These are phyloP conservation scores for Pollicipes pollicipes DNA, from an alignment of 1,140 invertebrate species.

Conservation along the genomic window DNA sequence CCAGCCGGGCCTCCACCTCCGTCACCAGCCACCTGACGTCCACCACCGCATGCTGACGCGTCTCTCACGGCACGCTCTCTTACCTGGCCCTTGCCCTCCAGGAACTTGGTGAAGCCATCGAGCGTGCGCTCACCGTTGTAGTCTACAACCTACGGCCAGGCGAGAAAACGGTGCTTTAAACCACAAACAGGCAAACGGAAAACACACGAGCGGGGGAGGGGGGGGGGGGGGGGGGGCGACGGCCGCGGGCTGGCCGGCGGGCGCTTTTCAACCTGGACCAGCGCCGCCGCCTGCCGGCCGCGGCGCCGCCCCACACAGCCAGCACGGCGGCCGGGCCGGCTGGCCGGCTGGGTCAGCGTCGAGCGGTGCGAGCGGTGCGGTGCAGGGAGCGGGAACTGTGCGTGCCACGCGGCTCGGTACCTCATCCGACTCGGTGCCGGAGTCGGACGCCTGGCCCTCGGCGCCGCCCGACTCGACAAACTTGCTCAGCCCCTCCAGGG, in stretches of 20 bases:
- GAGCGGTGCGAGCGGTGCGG: conserved; percentile 11
- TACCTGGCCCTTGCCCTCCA: conserved; percentile 37
- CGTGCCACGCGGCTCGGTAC: no score
- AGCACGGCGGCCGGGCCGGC: conserved; percentile 5
- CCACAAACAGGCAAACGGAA: conserved; percentile 13
- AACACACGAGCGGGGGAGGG: conserved; percentile 3
- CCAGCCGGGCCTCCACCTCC: no score
- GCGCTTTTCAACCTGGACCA: no score
- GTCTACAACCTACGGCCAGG: conserved; percentile 48
- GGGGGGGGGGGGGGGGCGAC: no score
- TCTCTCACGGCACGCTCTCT: conserved; percentile 2
- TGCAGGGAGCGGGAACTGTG: not conserved
- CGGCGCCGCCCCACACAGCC: no score
- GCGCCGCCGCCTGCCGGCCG: no score
- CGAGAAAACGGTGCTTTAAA: conserved; percentile 5
- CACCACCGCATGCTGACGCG: no score
- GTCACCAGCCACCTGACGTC: no score
- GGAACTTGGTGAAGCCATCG: conserved; percentile 78
- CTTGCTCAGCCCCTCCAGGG: conserved; percentile 74
- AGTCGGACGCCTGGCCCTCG: conserved; percentile 34
- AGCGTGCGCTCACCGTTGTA: conserved; percentile 90
- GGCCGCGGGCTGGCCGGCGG: no score
- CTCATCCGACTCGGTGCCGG: not conserved
- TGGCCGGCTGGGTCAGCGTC: no score
- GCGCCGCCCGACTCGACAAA: conserved; percentile 63